Conservation (phyloP, 2,888 invertebrate genomes). For the Steinernema scapterisci region DNA sequence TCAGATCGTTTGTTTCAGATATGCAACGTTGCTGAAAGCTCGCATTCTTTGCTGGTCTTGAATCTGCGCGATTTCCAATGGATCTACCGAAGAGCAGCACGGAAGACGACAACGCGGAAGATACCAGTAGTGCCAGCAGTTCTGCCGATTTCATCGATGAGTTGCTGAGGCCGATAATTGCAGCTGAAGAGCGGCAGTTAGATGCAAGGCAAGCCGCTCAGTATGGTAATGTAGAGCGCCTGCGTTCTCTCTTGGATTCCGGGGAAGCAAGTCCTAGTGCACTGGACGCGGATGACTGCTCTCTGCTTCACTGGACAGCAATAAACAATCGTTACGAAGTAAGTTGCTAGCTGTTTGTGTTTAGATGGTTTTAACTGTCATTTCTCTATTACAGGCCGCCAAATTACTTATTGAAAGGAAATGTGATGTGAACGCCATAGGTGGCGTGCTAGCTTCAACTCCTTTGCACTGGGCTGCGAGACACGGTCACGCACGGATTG, state of each 20-base stretch:
- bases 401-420: conserved; percentile 49
- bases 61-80: neutral
- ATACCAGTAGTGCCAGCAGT: neutral
- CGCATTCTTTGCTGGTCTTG: neutral
- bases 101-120: neutral
- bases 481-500: conserved; percentile 84
- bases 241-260: conserved; percentile 81
- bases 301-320: conserved; percentile 97
- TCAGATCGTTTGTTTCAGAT: neutral
- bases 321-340: conserved; percentile 95
- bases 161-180: neutral
- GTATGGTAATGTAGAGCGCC: conserved; percentile 81
- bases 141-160: neutral
- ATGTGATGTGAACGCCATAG: conserved; percentile 82
- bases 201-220: conserved; percentile 95
- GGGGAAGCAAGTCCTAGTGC: conserved; percentile 71
- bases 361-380: too few relatives aligned
- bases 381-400: conserved; percentile 53
- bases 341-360: too few relatives aligned
- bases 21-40: neutral
- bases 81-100: neutral
- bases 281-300: conserved; percentile 87
- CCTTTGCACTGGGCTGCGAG: conserved; percentile 94
- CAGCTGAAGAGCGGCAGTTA: conserved; percentile 30
- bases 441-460: conserved; percentile 92